A percentile compares a stretch with the other conserved stretches of the same genome.
phyloP scores from a whole-genome alignment of 2,888 invertebrate species.

The Eupithecia abbreviata region DNA sequence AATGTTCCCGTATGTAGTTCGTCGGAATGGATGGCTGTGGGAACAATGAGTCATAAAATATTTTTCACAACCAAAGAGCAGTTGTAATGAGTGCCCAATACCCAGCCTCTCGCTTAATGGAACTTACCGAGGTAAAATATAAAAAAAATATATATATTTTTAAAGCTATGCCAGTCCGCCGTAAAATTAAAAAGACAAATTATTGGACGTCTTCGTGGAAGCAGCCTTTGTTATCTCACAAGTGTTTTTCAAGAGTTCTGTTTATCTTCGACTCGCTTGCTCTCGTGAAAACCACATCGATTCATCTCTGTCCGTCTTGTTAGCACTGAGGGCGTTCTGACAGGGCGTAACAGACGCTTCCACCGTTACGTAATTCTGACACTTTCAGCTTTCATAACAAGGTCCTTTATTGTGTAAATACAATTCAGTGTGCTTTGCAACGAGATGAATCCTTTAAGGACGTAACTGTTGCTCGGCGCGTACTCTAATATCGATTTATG shows the following conservation, averaged over 20 bases:
- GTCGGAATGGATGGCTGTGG: constrained; percentile 62
- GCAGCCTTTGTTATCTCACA: constrained; percentile 83
- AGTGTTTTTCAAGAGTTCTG: constrained; percentile 83
- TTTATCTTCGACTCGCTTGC: constrained; percentile 71
- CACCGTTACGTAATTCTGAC: constrained; percentile 80
- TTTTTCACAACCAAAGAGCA: constrained; percentile 67
- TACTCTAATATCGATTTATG: constrained; percentile 80
- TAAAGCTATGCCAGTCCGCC: constrained; percentile 80
- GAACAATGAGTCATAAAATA: constrained; percentile 79
- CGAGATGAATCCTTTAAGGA: constrained; percentile 74
- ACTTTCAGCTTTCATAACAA: constrained; percentile 81
- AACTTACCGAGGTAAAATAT: constrained; percentile 71
- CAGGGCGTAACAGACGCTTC: constrained; percentile 81
- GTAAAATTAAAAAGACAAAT: constrained; percentile 84
- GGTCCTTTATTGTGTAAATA: constrained; percentile 76
- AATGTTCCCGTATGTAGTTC: constrained; percentile 56
- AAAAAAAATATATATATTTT: constrained; percentile 72
- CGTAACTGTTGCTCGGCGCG: constrained; percentile 70
- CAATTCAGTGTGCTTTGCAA: constrained; percentile 62
- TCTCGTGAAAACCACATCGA: constrained; percentile 60
- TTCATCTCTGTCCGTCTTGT: constrained; percentile 77
- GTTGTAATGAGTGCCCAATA: constrained; percentile 77
- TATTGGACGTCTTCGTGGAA: constrained; percentile 84
- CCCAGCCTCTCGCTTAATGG: constrained; percentile 74
- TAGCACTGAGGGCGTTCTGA: constrained; percentile 76